These are phyloP conservation scores for Chelonus insularis DNA, from an alignment of 1,140 invertebrate species.

Conservation along the genomic window DNA sequence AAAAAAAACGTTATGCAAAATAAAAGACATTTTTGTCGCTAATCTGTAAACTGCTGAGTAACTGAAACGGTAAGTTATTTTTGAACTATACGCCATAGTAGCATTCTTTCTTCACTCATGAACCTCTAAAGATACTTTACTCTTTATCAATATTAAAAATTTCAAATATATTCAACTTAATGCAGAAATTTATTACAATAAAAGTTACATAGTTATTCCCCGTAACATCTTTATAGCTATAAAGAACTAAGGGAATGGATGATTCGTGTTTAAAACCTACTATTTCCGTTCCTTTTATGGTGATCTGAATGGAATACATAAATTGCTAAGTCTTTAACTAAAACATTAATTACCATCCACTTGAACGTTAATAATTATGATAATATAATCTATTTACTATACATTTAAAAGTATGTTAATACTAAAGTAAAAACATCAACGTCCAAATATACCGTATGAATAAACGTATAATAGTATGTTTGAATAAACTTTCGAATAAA, in stretches of 20 bases:
- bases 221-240: no score
- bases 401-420: no score
- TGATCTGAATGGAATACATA: background rate
- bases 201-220: no score
- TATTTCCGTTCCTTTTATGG: constrained; percentile 6
- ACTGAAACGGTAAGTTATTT: background rate
- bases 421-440: no score
- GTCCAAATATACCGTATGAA: no score
- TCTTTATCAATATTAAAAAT: background rate
- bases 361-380: background rate
- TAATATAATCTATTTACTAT: background rate
- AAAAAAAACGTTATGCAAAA: no score
- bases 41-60: no score
- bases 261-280: constrained; percentile 15
- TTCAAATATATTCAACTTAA: background rate
- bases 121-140: constrained; percentile 3
- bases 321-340: background rate
- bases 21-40: no score
- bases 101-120: background rate
- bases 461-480: no score
- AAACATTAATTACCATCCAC: no score
- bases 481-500: no score
- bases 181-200: background rate
- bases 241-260: background rate
- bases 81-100: constrained; percentile 7